Evolutionary conservation across 2,113 vertebrate genomes (phyloP).

Genomic region (Natator depressus): DNA sequence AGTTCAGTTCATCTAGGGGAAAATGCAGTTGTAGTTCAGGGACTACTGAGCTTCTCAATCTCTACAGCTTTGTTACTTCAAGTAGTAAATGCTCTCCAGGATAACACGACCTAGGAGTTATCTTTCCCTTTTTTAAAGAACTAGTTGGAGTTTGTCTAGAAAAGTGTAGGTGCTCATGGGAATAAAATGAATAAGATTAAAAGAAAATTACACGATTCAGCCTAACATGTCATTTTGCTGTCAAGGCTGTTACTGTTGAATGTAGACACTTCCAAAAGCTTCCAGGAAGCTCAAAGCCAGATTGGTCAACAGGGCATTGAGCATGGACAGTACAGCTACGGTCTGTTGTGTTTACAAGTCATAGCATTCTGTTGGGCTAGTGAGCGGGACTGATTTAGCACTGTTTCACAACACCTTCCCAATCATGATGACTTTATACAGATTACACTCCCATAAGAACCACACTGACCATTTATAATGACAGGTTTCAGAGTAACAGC

Average conservation of each 20-base stretch:
- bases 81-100: too few species aligned
- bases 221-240: not conserved
- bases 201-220: not conserved
- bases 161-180: not conserved
- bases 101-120: not conserved
- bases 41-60: too few species aligned
- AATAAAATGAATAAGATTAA: too few species aligned
- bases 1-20: too few species aligned
- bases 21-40: too few species aligned
- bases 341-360: not conserved
- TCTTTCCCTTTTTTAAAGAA: not conserved
- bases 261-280: too few species aligned
- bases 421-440: not conserved
- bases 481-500: too few species aligned
- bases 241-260: not conserved
- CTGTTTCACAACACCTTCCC: not conserved
- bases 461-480: too few species aligned
- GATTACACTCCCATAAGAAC: not conserved
- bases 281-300: not conserved
- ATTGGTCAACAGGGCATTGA: not conserved
- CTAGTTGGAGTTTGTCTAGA: not conserved
- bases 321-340: not conserved
- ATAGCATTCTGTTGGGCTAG: not conserved
- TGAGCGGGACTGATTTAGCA: not conserved
- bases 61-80: too few species aligned